Evolutionary conservation across 2,797 vertebrate species (phyloP), one percentile per base, ranked within the genome.

Genomic region (Mastacembelus armatus): DNA sequence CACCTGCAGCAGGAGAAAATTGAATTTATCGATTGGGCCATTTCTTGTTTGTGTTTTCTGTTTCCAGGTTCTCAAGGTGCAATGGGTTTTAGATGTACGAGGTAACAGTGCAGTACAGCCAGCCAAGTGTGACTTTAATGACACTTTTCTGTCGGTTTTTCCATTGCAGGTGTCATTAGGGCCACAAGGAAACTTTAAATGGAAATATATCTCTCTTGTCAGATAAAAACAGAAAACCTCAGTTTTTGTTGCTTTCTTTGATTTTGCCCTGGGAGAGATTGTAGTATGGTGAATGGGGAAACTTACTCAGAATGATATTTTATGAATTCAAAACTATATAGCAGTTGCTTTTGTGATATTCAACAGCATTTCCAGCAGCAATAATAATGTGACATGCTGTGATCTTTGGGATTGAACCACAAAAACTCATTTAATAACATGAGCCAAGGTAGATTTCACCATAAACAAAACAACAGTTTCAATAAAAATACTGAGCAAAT

Each of bases 11-110:
- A 66, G 50, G n/a, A 65, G 74, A 22, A 88, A 85, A 92, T 85
- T 67, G 79, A 76, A 84, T 81, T 72, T 80, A 90, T 90, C 75
- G 85, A 91, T 86, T 40, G 36, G 36, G 26, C 68, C 59, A 9
- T 76, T 85, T 81, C 59, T 81, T 64, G 44, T 79, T 44, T 62
- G 71, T 35, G 68, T 55, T 73, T 77, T 64, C 33, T 69, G 32
- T 62, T 65, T 80, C 59, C 66, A 62, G 16, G 2, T 70, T 68
- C 65, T 71, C 8, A 5, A 49, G 48, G 44, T 42, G 43, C 72
- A 80, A 80, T 71, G 64, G 81, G 33, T 69, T 71, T 71, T 59
- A 60, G 66, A 78, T 32, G 43, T 42, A 59, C 54, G 60, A 71
- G 45, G 86, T 81, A 80, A 71, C 62, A 76, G 78, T 49, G 76